Evolutionary conservation across 2,888 invertebrate species (phyloP).

Genomic region (Plebejus argus): DNA sequence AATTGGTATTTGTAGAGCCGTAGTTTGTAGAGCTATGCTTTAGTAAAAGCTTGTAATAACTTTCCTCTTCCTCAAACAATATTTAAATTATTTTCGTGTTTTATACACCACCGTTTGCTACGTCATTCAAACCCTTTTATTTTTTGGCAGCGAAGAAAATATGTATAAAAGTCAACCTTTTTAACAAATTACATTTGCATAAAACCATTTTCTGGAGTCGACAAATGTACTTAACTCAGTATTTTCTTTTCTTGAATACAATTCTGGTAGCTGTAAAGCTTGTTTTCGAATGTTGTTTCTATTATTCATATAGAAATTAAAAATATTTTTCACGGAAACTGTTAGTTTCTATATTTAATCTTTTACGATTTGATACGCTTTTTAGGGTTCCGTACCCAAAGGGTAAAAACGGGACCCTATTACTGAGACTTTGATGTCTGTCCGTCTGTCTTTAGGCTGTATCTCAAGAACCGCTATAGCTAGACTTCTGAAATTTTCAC

Average conservation of each 20-base stretch:
- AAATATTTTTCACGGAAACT: too few species aligned
- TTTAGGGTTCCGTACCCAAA: too few species aligned
- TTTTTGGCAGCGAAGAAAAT: background rate
- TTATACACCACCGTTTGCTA: background rate
- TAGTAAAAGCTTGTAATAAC: background rate
- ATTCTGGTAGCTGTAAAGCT: too few species aligned
- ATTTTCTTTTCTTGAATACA: background rate
- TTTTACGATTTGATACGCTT: background rate
- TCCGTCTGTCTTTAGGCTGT: too few species aligned
- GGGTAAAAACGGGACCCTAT: too few species aligned
- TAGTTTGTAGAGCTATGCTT: background rate
- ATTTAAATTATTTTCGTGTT: background rate
- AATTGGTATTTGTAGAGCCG: too few species aligned
- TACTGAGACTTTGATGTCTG: too few species aligned
- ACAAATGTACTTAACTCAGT: background rate
- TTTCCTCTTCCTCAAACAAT: background rate
- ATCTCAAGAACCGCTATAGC: too few species aligned
- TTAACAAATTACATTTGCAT: constrained; percentile 30
- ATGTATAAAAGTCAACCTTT: background rate
- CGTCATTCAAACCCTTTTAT: background rate
- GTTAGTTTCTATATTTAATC: too few species aligned
- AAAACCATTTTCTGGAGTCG: constrained; percentile 21
- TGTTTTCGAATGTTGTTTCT: too few species aligned
- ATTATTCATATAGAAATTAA: too few species aligned
- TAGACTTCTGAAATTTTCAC: too few species aligned